Base-by-base conservation (phyloP, 2,113 vertebrate genomes). In the Eulemur rufifrons region DNA sequence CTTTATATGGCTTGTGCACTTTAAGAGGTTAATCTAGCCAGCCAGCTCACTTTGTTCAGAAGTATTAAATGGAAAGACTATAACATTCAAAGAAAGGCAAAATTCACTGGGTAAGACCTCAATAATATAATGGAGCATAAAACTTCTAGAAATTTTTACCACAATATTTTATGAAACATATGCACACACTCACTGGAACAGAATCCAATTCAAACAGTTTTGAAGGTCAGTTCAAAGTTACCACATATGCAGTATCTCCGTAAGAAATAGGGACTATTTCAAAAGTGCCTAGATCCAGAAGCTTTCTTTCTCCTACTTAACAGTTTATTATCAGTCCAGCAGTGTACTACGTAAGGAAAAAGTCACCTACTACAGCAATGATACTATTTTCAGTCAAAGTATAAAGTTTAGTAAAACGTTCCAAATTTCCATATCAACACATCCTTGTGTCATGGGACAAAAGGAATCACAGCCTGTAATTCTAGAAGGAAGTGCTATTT, bases 111-210 rank as follows among this genome's bases (percentile, higher is more conserved):
- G 81, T 90, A 94, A 95, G 95, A 95, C 81, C 87, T 92, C 61
- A 63, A 82, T 82, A 96, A 95, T 88, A 95, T 95, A 92, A 98
- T 56, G 92, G 77, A 93, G 84, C 78, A 96, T 92, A 96, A 97
- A 97, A 97, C 76, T 47, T 88, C 92, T n/a, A 97, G 61, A 96
- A 94, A 21, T 66, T 97, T 97, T 97, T 84, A 77, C 68, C 42
- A 64, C 94, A 80, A 74, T 94, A 86, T 97, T 98, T 97, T 96
- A 98, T 95, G 95, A 96, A 95, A 97, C 92, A 95, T 92, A 94
- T 82, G 80, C 80, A 59, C 59, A 91, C 39, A 71, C 17, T 95
- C 92, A 80, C 68, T 95, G 84, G 76, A 92, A 95, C 34, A 94
- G 81, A 94, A 86, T 88, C 47, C 89, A 97, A 69, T 86, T 89